A percentile compares a stretch with the other conserved stretches of the same genome.
Conservation (phyloP, 2,797 vertebrate species). For the Rhinophrynus dorsalis region DNA sequence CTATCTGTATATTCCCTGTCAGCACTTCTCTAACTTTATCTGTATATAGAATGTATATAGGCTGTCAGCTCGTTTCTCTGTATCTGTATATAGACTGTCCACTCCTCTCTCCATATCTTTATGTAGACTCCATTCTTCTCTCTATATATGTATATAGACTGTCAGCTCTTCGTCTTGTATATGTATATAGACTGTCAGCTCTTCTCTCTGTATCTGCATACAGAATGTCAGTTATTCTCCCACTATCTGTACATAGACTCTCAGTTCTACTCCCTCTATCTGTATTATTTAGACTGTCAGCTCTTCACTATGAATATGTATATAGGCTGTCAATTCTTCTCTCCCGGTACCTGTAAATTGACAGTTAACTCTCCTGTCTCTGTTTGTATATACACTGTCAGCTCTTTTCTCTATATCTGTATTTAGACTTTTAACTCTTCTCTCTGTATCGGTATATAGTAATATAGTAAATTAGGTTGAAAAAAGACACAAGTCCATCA, state of each 20-base stretch:
- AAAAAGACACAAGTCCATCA: no score
- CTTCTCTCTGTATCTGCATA: neutral
- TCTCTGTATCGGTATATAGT: neutral
- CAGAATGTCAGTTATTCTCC: neutral
- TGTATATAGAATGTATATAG: no score
- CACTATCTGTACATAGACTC: neutral
- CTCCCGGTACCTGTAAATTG: neutral
- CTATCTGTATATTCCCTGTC: no score
- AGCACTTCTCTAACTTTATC: no score
- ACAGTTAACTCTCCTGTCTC: neutral
- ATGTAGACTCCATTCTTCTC: no score
- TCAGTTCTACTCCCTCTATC: neutral
- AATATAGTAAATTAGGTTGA: no score
- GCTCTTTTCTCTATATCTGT: neutral
- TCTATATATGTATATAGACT: no score
- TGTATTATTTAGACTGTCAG: neutral
- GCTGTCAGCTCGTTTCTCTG: no score
- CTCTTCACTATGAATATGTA: neutral
- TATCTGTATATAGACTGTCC: no score
- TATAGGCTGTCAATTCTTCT: neutral
- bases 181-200: neutral
- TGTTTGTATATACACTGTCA: neutral
- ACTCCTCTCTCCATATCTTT: no score
- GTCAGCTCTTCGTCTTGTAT: neutral
- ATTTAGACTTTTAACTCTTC: neutral